A percentile compares a stretch with the other conserved stretches of the same genome.
phyloP scores from a whole-genome alignment of 2,888 invertebrate genomes.

The Papilio protenor region DNA sequence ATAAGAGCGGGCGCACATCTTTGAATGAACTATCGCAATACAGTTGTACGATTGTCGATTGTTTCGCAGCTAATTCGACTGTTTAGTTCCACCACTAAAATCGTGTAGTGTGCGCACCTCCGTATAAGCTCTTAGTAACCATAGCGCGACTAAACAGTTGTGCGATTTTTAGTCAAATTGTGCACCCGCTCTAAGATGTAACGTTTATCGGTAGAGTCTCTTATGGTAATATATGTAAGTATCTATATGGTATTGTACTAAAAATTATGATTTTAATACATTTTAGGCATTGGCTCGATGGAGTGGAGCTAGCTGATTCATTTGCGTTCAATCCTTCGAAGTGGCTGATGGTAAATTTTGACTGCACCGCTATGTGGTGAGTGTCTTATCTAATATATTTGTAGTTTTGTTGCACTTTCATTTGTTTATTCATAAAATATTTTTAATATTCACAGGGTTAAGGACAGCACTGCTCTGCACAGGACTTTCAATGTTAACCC shows the following conservation, averaged over 20 bases:
- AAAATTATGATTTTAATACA: background rate
- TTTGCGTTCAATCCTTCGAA: conserved; percentile 99
- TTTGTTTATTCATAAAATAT: background rate
- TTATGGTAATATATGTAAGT: too few species aligned
- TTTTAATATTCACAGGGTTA: conserved; percentile 88
- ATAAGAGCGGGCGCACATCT: background rate
- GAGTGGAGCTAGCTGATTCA: conserved; percentile 96
- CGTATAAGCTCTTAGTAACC: too few species aligned
- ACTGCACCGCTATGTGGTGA: conserved; percentile 99
- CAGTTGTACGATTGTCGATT: too few species aligned
- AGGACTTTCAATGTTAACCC: conserved; percentile 99
- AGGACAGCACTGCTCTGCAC: conserved; percentile 95
- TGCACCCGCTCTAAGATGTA: background rate
- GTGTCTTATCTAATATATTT: conserved; percentile 48
- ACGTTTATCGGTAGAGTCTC: too few species aligned
- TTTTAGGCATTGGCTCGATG: conserved; percentile 91
- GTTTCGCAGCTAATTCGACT: too few species aligned
- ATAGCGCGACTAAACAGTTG: background rate
- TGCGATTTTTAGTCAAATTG: too few species aligned
- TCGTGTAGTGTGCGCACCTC: too few species aligned
- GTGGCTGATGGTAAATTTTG: conserved; percentile 99
- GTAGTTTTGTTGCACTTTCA: background rate
- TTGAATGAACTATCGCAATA: too few species aligned
- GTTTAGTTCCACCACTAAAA: too few species aligned
- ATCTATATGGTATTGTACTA: too few species aligned